Evolutionary conservation across 2,797 vertebrate genomes (phyloP).

Genomic region (Neolamprologus multifasciatus): DNA sequence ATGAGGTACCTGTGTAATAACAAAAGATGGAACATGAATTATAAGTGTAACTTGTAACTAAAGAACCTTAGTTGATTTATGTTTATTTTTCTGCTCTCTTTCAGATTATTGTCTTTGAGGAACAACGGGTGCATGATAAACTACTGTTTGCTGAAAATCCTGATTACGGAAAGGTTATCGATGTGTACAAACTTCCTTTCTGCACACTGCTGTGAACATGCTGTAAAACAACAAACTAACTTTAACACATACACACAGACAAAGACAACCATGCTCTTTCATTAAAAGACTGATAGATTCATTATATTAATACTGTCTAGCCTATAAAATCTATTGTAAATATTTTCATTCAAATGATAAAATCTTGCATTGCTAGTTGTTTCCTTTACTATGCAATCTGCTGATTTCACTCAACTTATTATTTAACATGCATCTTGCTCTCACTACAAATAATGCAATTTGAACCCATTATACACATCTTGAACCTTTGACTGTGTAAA

Average conservation of each 20-base stretch:
- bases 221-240: background rate
- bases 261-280: background rate
- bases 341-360: background rate
- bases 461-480: background rate
- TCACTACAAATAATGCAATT: background rate
- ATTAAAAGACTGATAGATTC: background rate
- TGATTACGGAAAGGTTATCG: conserved; percentile 78
- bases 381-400: background rate
- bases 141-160: conserved; percentile 80
- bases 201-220: conserved; percentile 63
- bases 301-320: background rate
- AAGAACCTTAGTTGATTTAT: background rate
- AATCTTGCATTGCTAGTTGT: background rate
- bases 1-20: conserved; percentile 72
- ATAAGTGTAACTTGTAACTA: background rate
- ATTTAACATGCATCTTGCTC: background rate
- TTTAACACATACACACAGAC: background rate
- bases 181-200: conserved; percentile 74
- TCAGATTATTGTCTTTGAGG: conserved; percentile 89
- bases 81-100: background rate
- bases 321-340: background rate
- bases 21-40: background rate
- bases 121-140: conserved; percentile 71
- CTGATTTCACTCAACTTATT: background rate
- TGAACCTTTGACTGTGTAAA: background rate